phyloP scores from a whole-genome alignment of 2,888 invertebrate genomes.

The Drosophila fungiperda region DNA sequence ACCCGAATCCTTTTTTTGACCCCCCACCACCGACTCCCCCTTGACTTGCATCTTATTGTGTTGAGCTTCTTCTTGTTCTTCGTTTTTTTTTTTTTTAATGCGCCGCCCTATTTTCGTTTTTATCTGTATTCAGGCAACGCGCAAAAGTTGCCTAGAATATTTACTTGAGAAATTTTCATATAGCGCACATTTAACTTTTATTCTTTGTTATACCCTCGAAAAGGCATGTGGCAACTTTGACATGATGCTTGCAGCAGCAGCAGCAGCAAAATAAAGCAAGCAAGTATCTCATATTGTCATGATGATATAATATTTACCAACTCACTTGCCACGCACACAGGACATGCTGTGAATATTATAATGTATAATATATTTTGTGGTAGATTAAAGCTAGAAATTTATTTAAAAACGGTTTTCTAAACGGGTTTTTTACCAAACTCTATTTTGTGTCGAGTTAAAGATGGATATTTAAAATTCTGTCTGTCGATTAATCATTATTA shows the following conservation, averaged over 20 bases:
- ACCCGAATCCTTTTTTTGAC: constrained; percentile 37
- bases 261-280: constrained; percentile 1
- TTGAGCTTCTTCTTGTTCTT: constrained; percentile 9
- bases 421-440: neutral
- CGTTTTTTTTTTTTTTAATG: constrained; percentile 38
- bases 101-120: constrained; percentile 55
- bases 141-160: constrained; percentile 63
- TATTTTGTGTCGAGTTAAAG: neutral
- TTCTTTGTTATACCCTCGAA: constrained; percentile 24
- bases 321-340: neutral
- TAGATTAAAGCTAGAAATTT: neutral
- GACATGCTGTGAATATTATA: neutral
- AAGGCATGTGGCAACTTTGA: constrained; percentile 28
- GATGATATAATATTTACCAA: constrained; percentile 24
- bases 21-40: accelerated
- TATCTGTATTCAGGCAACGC: constrained; percentile 31
- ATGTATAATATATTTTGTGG: neutral
- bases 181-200: constrained; percentile 45
- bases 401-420: neutral
- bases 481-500: neutral
- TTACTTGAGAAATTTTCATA: constrained; percentile 60
- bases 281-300: constrained; percentile 17
- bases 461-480: neutral
- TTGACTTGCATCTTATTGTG: constrained; percentile 40
- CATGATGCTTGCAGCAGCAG: constrained; percentile 19